Conservation (phyloP, 2,888 invertebrate species). For the Disparrhopalites patrizii region DNA sequence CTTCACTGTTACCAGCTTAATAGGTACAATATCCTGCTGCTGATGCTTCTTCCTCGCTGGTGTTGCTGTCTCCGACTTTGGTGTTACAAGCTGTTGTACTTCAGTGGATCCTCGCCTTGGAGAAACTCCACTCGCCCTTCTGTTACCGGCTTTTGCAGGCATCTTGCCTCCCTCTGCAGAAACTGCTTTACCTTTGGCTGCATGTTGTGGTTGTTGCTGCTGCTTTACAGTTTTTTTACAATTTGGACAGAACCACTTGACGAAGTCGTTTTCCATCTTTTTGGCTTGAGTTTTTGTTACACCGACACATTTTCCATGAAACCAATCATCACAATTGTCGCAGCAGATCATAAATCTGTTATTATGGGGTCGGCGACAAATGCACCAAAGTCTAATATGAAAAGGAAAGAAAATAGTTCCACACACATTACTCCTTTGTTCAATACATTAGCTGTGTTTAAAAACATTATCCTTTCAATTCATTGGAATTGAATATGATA, state of each 20-base stretch:
- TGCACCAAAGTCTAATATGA: slow-evolving; percentile 93
- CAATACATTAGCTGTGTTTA: not conserved
- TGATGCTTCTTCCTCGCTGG: not conserved
- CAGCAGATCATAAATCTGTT: slow-evolving; percentile 97
- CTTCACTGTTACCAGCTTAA: not conserved
- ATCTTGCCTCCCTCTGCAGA: too few species aligned
- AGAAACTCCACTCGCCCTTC: slow-evolving; percentile 13
- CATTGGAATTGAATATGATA: not conserved
- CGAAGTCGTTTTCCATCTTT: slow-evolving; percentile 80
- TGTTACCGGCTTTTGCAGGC: slow-evolving; percentile 11
- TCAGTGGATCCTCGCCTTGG: not conserved
- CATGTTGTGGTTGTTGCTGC: too few species aligned
- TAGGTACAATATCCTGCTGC: too few species aligned
- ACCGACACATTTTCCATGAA: slow-evolving; percentile 94
- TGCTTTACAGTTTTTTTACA: slow-evolving; percentile 59
- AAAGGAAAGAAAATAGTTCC: slow-evolving; percentile 53
- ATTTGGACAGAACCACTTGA: slow-evolving; percentile 85
- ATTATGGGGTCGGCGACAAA: slow-evolving; percentile 90
- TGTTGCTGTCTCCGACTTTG: not conserved
- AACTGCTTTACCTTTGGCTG: slow-evolving; percentile 27
- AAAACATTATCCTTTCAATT: not conserved
- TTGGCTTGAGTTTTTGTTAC: slow-evolving; percentile 82
- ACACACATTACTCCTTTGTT: not conserved
- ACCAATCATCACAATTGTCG: slow-evolving; percentile 94
- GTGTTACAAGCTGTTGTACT: not conserved